Percentiles rank a stretch among this genome's conserved stretches.
Evolutionary conservation across 2,797 vertebrate species (phyloP).

Genomic region (Neopelma chrysocephalum): DNA sequence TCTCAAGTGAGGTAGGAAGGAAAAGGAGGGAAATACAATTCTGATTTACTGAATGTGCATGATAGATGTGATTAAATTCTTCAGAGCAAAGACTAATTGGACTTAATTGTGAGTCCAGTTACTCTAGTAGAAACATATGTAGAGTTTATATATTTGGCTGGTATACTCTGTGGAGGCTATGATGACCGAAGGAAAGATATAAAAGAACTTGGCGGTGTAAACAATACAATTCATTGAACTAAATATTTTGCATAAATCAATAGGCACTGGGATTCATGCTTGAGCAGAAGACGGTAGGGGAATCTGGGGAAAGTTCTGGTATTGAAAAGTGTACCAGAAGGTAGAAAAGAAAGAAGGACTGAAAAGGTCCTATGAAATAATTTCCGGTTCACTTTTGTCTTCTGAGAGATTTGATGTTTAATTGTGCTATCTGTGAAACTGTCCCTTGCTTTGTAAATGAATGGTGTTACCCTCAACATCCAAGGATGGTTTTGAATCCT

Average conservation of each 20-base stretch:
- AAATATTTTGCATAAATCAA: constrained; percentile 34
- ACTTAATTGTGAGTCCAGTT: constrained; percentile 67
- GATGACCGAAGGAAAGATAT: constrained; percentile 23
- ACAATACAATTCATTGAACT: not conserved
- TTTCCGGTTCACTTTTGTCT: not conserved
- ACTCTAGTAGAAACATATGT: constrained; percentile 66
- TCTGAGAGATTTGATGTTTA: not conserved
- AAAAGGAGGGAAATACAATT: constrained; percentile 24
- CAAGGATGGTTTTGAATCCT: not conserved
- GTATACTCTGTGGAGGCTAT: constrained; percentile 29
- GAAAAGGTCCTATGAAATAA: not conserved
- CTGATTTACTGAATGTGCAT: constrained; percentile 57
- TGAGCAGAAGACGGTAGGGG: not conserved
- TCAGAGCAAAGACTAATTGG: constrained; percentile 64
- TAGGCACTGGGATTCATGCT: not conserved
- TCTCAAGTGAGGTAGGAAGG: constrained; percentile 1
- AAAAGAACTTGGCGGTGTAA: constrained; percentile 42
- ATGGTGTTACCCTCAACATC: not conserved
- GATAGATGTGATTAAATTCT: constrained; percentile 66
- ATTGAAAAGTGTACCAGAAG: not conserved
- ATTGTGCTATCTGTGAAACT: not conserved
- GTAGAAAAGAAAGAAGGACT: not conserved
- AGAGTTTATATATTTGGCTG: constrained; percentile 69
- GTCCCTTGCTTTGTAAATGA: not conserved
- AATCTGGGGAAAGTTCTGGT: not conserved